Conservation (phyloP, 2,113 vertebrate genomes). For the Campylomormyrus numenius region DNA sequence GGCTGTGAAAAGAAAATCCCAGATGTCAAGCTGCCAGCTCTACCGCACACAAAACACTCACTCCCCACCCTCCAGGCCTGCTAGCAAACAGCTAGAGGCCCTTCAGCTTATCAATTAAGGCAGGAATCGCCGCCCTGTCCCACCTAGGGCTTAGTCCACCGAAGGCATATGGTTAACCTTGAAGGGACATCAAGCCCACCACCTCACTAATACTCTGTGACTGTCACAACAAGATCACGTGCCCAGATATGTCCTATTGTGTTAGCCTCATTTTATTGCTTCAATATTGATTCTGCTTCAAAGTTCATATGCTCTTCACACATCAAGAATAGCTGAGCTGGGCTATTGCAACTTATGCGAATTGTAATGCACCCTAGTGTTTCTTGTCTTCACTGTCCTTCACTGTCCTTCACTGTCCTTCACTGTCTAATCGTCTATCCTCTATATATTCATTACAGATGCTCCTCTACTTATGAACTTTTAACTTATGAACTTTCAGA, state of each 20-base stretch:
- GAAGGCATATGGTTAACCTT: not conserved
- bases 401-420: not conserved
- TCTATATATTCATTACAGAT: not conserved
- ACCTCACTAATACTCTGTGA: not conserved
- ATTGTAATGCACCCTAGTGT: not conserved
- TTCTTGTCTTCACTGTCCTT: not conserved
- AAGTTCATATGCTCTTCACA: not conserved
- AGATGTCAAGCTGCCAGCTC: not conserved
- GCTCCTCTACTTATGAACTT: too few species aligned
- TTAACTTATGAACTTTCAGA: too few species aligned
- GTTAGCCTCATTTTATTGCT: not conserved
- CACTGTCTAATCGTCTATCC: not conserved
- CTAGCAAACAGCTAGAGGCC: not conserved
- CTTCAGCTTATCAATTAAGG: not conserved
- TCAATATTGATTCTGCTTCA: not conserved
- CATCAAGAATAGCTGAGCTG: not conserved
- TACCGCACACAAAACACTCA: not conserved
- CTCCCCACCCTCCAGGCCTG: not conserved
- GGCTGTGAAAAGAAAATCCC: slow-evolving; percentile 11
- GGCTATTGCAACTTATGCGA: not conserved
- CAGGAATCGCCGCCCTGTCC: not conserved
- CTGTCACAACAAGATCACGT: not conserved
- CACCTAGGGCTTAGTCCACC: not conserved
- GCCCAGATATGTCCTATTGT: not conserved
- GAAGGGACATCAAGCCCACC: not conserved